Evolutionary conservation across 2,113 vertebrate genomes (phyloP), one percentile per base, ranked within the genome.

Genomic region (Cercopithecus mona): DNA sequence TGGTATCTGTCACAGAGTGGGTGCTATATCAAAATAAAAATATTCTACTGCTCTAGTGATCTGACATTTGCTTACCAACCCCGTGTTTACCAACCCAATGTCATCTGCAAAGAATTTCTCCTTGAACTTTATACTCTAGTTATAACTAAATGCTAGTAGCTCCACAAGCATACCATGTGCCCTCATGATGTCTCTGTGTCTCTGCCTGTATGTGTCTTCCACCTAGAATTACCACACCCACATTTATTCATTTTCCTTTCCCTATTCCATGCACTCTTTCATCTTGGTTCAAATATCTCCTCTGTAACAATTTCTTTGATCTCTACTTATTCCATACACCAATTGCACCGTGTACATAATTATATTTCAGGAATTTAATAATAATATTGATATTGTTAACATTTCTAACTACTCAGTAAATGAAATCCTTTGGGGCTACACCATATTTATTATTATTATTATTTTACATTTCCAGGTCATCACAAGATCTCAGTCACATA

Each of bases 91-190:
- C 70, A 79, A 87, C 6, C 43, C 22, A 76, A 59, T 66, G 32
- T 89, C 50, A 48, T 18, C 6, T 55, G 55, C 45, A 30, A 90
- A n/a, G 32, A 73, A 85, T 68, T 73, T 94, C n/a, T 14, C 92
- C 30, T 73, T 73, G 84, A 87, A 87, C 22, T 50, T 57, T 45
- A 48, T 11, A 66, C 59, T 88, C 16, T 13, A 8, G 0, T 78
- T 35, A n/a, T 25, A 84, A 70, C 8, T 48, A 61, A 83, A 52
- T 22, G 5, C 32, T 27, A 43, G 1, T 14, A 61, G 16, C 3
- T 72, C 13, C 22, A 50, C 25, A 79, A 18, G 11, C 5, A 11
- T 6, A 25, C 16, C 1, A 0, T 5, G 7, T 55, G 4, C 5
- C 27, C 32, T 35, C 0, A 0, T 7, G 18, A 38, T 27, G 13